Conservation (phyloP, 2,113 vertebrate genomes). For the Phyllostomus discolor region DNA sequence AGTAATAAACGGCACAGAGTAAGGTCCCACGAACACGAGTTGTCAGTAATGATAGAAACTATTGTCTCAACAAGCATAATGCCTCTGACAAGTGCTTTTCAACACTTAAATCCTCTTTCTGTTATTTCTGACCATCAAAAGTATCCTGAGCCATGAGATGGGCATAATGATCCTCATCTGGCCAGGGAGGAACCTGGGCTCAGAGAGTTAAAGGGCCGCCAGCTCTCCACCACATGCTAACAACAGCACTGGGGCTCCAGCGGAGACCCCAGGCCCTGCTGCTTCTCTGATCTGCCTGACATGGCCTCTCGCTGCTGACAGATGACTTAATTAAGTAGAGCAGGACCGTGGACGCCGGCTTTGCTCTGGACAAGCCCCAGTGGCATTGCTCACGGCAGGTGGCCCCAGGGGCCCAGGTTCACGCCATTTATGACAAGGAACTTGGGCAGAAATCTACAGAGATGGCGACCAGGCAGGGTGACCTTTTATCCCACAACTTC, state of each 20-base stretch:
- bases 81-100: background rate
- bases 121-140: background rate
- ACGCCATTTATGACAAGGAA: background rate
- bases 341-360: background rate
- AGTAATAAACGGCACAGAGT: background rate
- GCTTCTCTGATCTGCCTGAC: background rate
- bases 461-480: background rate
- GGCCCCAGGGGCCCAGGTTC: background rate
- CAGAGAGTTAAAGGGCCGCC: background rate
- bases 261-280: background rate
- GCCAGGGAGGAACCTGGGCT: background rate
- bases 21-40: background rate
- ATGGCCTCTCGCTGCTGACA: background rate
- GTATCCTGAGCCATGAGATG: background rate
- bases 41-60: background rate
- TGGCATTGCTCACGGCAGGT: too few relatives aligned
- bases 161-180: background rate
- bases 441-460: background rate
- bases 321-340: background rate
- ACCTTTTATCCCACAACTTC: background rate
- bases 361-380: background rate
- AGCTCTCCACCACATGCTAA: background rate
- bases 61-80: background rate
- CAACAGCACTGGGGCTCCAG: fast-evolving
- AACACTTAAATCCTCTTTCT: background rate